phyloP scores from a whole-genome alignment of 2,113 vertebrate genomes.

The Gadus chalcogrammus region DNA sequence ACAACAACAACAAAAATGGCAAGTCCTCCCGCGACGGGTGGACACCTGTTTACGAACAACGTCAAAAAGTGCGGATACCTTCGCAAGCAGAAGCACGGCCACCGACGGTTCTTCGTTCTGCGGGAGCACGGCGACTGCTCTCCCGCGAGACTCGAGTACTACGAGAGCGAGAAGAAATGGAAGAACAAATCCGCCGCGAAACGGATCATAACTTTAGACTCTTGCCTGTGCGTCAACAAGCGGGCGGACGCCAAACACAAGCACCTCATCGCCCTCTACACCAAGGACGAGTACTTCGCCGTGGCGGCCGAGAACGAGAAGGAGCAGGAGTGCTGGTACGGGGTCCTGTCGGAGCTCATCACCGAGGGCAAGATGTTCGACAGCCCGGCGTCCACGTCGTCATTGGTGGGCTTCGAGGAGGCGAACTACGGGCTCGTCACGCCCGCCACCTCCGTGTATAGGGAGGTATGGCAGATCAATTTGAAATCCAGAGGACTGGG shows the following conservation, averaged over 20 bases:
- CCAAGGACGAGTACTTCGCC: conserved; percentile 96
- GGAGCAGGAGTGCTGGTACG: conserved; percentile 93
- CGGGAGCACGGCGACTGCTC: conserved; percentile 74
- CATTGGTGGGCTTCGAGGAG: conserved; percentile 77
- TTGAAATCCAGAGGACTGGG: conserved; percentile 93
- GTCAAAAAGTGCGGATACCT: conserved; percentile 95
- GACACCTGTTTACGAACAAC: conserved; percentile 63
- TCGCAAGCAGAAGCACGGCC: conserved; percentile 93
- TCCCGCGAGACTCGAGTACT: conserved; percentile 90
- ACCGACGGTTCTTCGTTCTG: conserved; percentile 94
- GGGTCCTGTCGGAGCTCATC: conserved; percentile 85
- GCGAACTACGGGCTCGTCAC: conserved; percentile 80
- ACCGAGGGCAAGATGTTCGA: conserved; percentile 81
- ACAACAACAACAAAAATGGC: conserved; percentile 71
- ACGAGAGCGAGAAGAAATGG: conserved; percentile 98
- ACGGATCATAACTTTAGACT: conserved; percentile 87
- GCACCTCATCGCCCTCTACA: conserved; percentile 97
- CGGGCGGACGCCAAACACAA: conserved; percentile 96
- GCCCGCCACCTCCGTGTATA: conserved; percentile 77
- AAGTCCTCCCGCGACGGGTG: conserved; percentile 71
- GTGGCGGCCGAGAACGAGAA: conserved; percentile 93
- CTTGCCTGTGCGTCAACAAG: conserved; percentile 94
- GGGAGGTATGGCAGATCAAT: conserved; percentile 97
- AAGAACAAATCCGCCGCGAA: conserved; percentile 88
- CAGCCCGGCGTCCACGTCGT: conserved; percentile 72